These are phyloP conservation scores for Chondrosia reniformis DNA, from an alignment of 37 sponge, comb jelly and placozoan genomes.

Conservation along the genomic window DNA sequence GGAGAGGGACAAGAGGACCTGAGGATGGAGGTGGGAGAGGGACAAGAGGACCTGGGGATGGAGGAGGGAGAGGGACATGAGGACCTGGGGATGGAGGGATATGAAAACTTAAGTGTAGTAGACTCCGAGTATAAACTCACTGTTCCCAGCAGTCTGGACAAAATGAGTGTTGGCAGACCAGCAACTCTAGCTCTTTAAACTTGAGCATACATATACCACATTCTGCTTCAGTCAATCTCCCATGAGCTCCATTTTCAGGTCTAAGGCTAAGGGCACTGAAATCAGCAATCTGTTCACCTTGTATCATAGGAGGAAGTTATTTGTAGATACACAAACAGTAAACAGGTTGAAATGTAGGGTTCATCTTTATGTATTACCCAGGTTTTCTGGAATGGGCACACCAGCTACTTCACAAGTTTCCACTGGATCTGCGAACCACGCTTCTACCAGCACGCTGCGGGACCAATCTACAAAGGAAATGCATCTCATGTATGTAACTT, in stretches of 20 bases:
- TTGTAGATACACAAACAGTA: no score
- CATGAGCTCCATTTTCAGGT: no score
- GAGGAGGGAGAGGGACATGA: slow-evolving; percentile 16
- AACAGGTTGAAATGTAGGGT: no score
- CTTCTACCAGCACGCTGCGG: slow-evolving; percentile 63
- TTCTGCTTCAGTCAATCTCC: no score
- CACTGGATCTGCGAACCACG: slow-evolving; percentile 69
- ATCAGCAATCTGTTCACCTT: no score
- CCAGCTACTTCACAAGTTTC: slow-evolving; percentile 75
- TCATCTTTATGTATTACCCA: no score
- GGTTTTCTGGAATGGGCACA: slow-evolving; percentile 26
- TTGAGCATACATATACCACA: slow-evolving; percentile 46
- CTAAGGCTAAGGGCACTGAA: no score
- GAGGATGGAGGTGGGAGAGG: no score
- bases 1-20: no score
- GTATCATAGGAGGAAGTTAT: no score
- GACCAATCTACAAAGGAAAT: slow-evolving; percentile 65
- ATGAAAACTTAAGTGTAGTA: not conserved
- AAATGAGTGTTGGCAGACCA: slow-evolving; percentile 72
- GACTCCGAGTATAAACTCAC: slow-evolving; percentile 48
- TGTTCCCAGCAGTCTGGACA: slow-evolving; percentile 78
- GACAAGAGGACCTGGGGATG: not conserved
- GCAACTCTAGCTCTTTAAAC: not conserved
- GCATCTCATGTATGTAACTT: not conserved
- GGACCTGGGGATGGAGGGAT: slow-evolving; percentile 19